These are phyloP conservation scores for Oreochromis grahami DNA, from an alignment of 2,797 vertebrate genomes.

Conservation along the genomic window DNA sequence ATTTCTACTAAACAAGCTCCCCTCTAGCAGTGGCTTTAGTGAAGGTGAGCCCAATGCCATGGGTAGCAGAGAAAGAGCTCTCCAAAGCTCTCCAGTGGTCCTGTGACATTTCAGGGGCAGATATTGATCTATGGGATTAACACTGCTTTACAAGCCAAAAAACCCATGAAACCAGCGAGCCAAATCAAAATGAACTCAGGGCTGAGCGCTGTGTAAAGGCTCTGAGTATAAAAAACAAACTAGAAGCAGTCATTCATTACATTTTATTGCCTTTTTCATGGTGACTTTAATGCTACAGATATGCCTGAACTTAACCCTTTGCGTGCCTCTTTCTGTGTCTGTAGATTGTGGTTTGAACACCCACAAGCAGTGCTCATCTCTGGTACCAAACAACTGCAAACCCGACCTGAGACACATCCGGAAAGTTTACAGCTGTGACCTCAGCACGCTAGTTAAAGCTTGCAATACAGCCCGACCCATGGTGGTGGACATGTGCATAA, in stretches of 20 bases:
- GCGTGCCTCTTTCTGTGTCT: not conserved
- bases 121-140: conserved; percentile 63
- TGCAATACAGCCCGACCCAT: conserved; percentile 93
- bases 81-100: conserved; percentile 34
- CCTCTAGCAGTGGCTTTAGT: conserved; percentile 27
- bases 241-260: not conserved
- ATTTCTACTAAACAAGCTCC: conserved; percentile 26
- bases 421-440: conserved; percentile 99
- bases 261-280: not conserved
- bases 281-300: not conserved
- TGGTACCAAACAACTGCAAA: conserved; percentile 96
- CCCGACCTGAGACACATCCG: conserved; percentile 97
- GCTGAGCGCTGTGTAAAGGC: not conserved
- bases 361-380: conserved; percentile 96
- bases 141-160: conserved; percentile 44
- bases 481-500: conserved; percentile 99
- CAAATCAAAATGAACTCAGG: conserved; percentile 9
- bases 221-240: not conserved
- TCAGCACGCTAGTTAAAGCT: conserved; percentile 95
- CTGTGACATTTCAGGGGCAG: conserved; percentile 53
- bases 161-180: conserved; percentile 25
- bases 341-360: conserved; percentile 97
- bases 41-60: conserved; percentile 64
- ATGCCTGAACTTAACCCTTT: not conserved
- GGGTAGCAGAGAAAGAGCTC: conserved; percentile 24